Evolutionary conservation across 1,140 invertebrate species (phyloP).

Genomic region (Bombus confusus): DNA sequence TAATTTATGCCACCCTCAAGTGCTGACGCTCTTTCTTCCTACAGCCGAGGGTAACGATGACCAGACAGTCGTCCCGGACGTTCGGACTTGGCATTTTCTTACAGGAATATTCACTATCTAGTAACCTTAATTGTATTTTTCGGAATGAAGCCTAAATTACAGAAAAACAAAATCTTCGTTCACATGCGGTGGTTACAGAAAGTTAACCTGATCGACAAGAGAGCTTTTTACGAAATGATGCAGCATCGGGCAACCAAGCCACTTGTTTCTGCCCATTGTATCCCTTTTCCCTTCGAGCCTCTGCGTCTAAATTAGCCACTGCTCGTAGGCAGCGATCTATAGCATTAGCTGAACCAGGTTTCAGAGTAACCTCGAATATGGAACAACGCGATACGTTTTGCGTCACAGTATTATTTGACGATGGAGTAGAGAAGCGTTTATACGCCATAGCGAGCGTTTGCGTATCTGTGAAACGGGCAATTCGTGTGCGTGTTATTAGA

Average conservation of each 20-base stretch:
- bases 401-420: not conserved
- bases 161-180: too few species aligned
- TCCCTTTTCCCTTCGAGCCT: constrained; percentile 22
- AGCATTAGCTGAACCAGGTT: not conserved
- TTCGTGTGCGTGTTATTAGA: not conserved
- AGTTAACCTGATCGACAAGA: not conserved
- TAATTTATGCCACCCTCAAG: too few species aligned
- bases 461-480: not conserved
- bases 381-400: constrained; percentile 25
- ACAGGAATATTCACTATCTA: too few species aligned
- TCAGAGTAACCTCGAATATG: constrained; percentile 5
- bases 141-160: too few species aligned
- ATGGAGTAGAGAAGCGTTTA: not conserved
- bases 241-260: not conserved
- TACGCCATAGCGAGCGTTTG: not conserved
- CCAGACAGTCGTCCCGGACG: too few species aligned
- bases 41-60: too few species aligned
- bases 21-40: too few species aligned
- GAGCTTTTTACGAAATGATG: not conserved
- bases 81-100: too few species aligned
- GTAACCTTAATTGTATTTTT: too few species aligned
- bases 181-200: too few species aligned
- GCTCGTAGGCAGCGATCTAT: too few species aligned
- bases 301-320: not conserved
- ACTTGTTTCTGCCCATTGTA: not conserved